Conservation (phyloP, 2,113 vertebrate species). For the Papio anubis region DNA sequence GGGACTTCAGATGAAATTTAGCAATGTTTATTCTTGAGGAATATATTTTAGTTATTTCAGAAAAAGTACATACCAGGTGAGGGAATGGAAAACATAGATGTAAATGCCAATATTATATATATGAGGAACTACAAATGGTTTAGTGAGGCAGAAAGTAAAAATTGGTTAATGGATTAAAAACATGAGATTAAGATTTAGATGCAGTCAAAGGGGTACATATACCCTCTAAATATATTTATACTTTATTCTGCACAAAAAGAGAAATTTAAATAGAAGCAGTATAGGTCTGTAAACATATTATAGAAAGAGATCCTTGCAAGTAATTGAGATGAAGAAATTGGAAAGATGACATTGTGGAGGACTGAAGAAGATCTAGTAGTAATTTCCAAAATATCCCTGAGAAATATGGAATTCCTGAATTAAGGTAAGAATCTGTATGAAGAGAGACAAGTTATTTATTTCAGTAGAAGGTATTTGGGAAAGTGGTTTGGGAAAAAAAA, state of each 20-base stretch:
- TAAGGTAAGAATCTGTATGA: background rate
- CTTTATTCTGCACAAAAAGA: background rate
- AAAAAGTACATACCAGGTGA: background rate
- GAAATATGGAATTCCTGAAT: background rate
- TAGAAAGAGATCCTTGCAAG: background rate
- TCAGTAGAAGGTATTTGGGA: too few species aligned
- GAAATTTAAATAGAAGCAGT: background rate
- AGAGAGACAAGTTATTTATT: background rate
- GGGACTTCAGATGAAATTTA: background rate
- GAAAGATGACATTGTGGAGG: background rate
- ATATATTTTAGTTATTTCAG: background rate
- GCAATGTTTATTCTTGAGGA: background rate
- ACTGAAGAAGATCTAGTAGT: background rate
- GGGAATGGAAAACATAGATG: background rate
- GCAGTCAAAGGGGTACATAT: background rate
- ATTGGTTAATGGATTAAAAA: background rate
- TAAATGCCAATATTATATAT: background rate
- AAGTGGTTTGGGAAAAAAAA: background rate
- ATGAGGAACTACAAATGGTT: background rate
- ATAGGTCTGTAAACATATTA: background rate
- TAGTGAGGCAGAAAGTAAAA: background rate
- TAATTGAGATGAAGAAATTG: background rate
- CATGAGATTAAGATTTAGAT: background rate
- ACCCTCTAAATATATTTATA: background rate
- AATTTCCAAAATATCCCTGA: background rate